Percentiles rank a stretch among this genome's conserved stretches.
Conservation (phyloP, 1,140 invertebrate genomes). For the Lasaia peninsularis region DNA sequence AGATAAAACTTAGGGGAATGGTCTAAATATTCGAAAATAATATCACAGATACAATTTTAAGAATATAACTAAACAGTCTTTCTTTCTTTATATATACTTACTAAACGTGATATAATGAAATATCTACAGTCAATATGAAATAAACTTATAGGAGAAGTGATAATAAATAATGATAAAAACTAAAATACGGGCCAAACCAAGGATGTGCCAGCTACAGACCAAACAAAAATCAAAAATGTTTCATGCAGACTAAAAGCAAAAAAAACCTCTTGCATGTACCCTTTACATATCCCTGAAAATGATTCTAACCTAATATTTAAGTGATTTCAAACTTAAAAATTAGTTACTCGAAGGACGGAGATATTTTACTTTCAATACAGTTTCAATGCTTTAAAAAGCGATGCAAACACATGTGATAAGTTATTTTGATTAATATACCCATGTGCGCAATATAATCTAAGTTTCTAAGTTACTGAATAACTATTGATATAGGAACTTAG, state of each 20-base stretch:
- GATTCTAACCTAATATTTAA: conserved; percentile 12
- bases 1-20: not conserved
- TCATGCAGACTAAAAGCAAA: conserved; percentile 66
- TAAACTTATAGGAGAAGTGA: conserved; percentile 5
- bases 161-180: conserved; percentile 32
- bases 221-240: conserved; percentile 55
- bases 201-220: conserved; percentile 73
- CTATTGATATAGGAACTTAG: conserved; percentile 24
- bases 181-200: conserved; percentile 74
- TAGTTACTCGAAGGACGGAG: conserved; percentile 25
- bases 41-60: conserved; percentile 71
- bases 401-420: conserved; percentile 3
- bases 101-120: conserved; percentile 13
- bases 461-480: conserved; percentile 9
- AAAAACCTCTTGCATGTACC: conserved; percentile 51
- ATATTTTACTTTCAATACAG: conserved; percentile 8
- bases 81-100: not conserved
- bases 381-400: not conserved
- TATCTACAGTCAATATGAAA: conserved; percentile 18
- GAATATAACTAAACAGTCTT: conserved; percentile 26
- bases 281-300: conserved; percentile 14
- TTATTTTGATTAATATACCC: not conserved
- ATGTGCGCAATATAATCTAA: conserved; percentile 9
- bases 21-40: conserved; percentile 55
- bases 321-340: conserved; percentile 17